Evolutionary conservation across 2,113 vertebrate species (phyloP), one percentile per base, ranked within the genome.

Genomic region (Seriola quinqueradiata): DNA sequence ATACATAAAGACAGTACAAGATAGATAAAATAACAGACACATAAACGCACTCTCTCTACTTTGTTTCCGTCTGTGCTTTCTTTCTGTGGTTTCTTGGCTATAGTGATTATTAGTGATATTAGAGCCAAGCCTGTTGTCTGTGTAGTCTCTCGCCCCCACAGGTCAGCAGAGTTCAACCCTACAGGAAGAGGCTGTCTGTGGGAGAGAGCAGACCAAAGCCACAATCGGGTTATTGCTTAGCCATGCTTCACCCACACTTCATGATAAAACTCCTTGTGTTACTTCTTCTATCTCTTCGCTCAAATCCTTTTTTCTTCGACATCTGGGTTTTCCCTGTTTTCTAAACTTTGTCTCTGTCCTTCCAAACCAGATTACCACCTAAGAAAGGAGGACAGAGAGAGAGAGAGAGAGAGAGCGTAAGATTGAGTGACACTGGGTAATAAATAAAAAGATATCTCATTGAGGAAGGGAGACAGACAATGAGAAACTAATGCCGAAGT

Each of bases 111-210:
- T 70, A 85, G 58, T 23, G 40, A 86, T 88, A 82, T 82, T 87
- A 70, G 58, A 81, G 67, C 1, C n/a, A 48, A 52, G 83, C 14
- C 79, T 84, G 72, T 42, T 76, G 69, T 73, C 68, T 77, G 74
- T 66, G 42, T 44, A 64, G 70, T 83, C 36, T 60, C 76, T 76
- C 42, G 10, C 72, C 81, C 83, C 83, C 81, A 63, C 68, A 70
- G 76, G 75, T 86, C 70, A 73, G 66, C 40, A 81, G 69, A 90
- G 89, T 68, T 87, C 67, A 81, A 68, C 52, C 32, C 64, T 50
- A 54, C 55, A 87, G 86, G 73, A 87, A 83, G 79, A 90, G 79
- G 52, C 69, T 67, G 82, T 86, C 85, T 88, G 83, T 87, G 85
- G 83, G 79, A 89, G 65, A 67, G 61, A 78, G 65, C 70, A 65